These are phyloP conservation scores for Tachuris rubrigastra DNA, from an alignment of 2,113 vertebrate species.

Conservation along the genomic window DNA sequence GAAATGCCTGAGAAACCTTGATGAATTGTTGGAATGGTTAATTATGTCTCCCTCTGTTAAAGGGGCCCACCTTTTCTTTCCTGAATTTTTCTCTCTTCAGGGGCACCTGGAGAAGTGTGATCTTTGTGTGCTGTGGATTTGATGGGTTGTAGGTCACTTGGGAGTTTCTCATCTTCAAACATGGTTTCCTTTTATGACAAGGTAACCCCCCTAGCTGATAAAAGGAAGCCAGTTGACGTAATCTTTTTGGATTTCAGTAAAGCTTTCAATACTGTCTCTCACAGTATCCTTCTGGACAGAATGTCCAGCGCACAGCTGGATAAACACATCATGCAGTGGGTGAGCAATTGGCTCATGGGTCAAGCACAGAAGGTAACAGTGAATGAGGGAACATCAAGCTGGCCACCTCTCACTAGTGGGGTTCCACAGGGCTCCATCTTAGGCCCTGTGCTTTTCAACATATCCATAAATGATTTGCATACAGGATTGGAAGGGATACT, in stretches of 20 bases:
- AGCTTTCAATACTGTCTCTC: not conserved
- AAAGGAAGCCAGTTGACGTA: not conserved
- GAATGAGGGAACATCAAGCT: not conserved
- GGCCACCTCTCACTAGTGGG: not conserved
- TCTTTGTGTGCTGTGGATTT: not conserved
- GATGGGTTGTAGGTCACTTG: not conserved
- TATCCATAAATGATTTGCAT: rapidly evolving
- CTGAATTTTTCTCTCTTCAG: not conserved
- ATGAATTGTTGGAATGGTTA: slow-evolving; percentile 19
- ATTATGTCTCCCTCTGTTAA: not conserved
- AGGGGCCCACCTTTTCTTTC: not conserved
- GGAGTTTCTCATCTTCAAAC: not conserved
- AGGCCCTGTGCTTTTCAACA: not conserved
- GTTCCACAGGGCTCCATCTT: not conserved
- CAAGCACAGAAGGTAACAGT: not conserved
- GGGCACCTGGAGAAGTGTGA: not conserved
- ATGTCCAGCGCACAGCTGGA: not conserved
- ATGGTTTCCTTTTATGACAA: not conserved
- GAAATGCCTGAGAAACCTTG: slow-evolving; percentile 28
- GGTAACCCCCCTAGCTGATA: not conserved
- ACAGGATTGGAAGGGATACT: not conserved
- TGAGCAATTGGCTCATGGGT: not conserved
- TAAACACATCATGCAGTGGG: not conserved
- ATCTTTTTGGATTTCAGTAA: not conserved
- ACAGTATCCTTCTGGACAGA: not conserved